A percentile compares a stretch with the other conserved stretches of the same genome.
Evolutionary conservation across 2,888 invertebrate genomes (phyloP).

Genomic region (Teleogryllus oceanicus): DNA sequence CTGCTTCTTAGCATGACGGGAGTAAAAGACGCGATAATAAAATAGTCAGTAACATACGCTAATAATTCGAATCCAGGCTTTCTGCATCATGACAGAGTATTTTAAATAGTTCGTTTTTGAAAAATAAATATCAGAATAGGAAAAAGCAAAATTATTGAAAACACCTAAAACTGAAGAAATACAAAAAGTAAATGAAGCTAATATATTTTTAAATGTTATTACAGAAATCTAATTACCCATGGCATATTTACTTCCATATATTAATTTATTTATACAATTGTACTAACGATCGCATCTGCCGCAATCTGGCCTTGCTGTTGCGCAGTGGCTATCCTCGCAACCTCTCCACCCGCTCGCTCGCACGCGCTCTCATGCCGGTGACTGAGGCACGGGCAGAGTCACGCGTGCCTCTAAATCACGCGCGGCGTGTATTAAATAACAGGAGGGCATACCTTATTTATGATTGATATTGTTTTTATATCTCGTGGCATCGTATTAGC

Average conservation of each 20-base stretch:
- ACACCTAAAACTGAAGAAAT: too few relatives aligned
- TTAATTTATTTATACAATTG: too few relatives aligned
- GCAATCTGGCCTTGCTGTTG: background rate
- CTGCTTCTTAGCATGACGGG: too few relatives aligned
- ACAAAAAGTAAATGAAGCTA: too few relatives aligned
- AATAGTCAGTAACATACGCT: too few relatives aligned
- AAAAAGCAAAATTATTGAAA: too few relatives aligned
- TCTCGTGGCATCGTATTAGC: constrained; percentile 18
- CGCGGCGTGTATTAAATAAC: constrained; percentile 18
- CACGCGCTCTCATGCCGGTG: background rate
- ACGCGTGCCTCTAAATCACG: background rate
- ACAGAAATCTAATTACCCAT: background rate
- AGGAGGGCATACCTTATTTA: constrained; percentile 18
- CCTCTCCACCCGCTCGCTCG: background rate
- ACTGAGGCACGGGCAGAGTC: background rate
- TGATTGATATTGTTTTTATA: constrained; percentile 18
- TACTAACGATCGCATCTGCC: background rate
- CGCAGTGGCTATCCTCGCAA: background rate
- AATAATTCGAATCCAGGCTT: too few relatives aligned
- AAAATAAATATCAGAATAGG: too few relatives aligned
- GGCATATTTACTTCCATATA: background rate
- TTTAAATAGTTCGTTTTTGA: too few relatives aligned
- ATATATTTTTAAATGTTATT: background rate
- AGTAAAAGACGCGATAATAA: too few relatives aligned
- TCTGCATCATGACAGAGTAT: too few relatives aligned